These are phyloP conservation scores for Agrilus planipennis DNA, from an alignment of 1,140 invertebrate genomes.

Conservation along the genomic window DNA sequence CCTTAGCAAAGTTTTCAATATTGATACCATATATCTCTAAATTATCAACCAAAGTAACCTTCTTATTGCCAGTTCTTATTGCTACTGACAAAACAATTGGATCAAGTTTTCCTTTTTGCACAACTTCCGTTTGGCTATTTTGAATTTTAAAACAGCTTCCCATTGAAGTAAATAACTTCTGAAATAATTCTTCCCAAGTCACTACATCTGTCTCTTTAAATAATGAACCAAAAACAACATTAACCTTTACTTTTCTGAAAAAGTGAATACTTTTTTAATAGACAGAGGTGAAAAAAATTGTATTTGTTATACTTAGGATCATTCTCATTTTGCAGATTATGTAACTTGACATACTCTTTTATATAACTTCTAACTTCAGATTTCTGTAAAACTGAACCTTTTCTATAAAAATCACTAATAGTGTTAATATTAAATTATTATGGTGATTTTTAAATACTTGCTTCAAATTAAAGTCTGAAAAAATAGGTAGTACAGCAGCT, in stretches of 20 bases:
- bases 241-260: slow-evolving; percentile 39
- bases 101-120: slow-evolving; percentile 63
- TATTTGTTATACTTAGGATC: slow-evolving; percentile 25
- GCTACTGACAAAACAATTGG: slow-evolving; percentile 67
- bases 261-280: slow-evolving; percentile 11
- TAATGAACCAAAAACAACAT: slow-evolving; percentile 32
- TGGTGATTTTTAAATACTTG: slow-evolving; percentile 28
- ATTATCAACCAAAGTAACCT: slow-evolving; percentile 81
- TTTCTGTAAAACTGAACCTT: slow-evolving; percentile 56
- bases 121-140: slow-evolving; percentile 42
- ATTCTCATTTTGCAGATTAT: slow-evolving; percentile 48
- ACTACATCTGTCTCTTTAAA: slow-evolving; percentile 36
- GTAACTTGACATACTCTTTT: slow-evolving; percentile 64
- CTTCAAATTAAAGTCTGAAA: slow-evolving; percentile 45
- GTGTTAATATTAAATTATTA: slow-evolving; percentile 1
- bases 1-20: slow-evolving; percentile 63
- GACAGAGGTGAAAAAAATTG: not conserved
- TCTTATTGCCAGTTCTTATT: slow-evolving; percentile 77
- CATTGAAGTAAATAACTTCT: slow-evolving; percentile 59
- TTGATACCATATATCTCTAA: slow-evolving; percentile 75
- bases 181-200: slow-evolving; percentile 62
- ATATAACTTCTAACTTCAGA: slow-evolving; percentile 57
- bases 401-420: slow-evolving; percentile 43
- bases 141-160: slow-evolving; percentile 60
- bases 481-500: slow-evolving; percentile 48